Evolutionary conservation across 2,113 vertebrate species (phyloP).

Genomic region (Beaufortia kweichowensis): DNA sequence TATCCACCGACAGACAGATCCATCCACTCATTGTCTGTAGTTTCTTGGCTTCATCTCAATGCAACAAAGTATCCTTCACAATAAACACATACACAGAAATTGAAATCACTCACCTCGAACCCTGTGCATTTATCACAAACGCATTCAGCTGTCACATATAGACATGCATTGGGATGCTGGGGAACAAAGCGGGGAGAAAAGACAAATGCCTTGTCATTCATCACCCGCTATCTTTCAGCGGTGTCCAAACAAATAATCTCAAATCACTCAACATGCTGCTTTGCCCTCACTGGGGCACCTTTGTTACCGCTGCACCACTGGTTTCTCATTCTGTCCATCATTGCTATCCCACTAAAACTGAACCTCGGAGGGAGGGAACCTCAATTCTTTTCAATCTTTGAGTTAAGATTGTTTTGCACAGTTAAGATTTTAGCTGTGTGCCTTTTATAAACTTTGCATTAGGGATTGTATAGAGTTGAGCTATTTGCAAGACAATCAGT

Average conservation of each 20-base stretch:
- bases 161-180: slow-evolving; percentile 24
- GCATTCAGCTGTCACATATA: slow-evolving; percentile 38
- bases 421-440: not conserved
- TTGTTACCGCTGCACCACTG: slow-evolving; percentile 56
- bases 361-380: slow-evolving; percentile 19
- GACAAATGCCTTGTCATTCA: slow-evolving; percentile 58
- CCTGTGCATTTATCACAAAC: slow-evolving; percentile 36
- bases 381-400: slow-evolving; percentile 17
- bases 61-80: slow-evolving; percentile 18
- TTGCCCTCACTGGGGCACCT: slow-evolving; percentile 54
- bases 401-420: slow-evolving; percentile 23
- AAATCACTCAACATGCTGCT: slow-evolving; percentile 39
- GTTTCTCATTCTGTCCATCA: slow-evolving; percentile 59
- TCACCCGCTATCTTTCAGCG: slow-evolving; percentile 54
- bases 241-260: slow-evolving; percentile 31
- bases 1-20: slow-evolving; percentile 29
- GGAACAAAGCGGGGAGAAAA: slow-evolving; percentile 54
- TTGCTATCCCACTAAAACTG: slow-evolving; percentile 45
- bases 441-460: slow-evolving; percentile 30
- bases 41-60: slow-evolving; percentile 39
- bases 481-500: slow-evolving; percentile 24
- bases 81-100: slow-evolving; percentile 28
- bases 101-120: slow-evolving; percentile 26
- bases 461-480: not conserved
- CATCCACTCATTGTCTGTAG: not conserved